These are phyloP conservation scores for Cottus gobio DNA, from an alignment of 2,113 vertebrate genomes.

Conservation along the genomic window DNA sequence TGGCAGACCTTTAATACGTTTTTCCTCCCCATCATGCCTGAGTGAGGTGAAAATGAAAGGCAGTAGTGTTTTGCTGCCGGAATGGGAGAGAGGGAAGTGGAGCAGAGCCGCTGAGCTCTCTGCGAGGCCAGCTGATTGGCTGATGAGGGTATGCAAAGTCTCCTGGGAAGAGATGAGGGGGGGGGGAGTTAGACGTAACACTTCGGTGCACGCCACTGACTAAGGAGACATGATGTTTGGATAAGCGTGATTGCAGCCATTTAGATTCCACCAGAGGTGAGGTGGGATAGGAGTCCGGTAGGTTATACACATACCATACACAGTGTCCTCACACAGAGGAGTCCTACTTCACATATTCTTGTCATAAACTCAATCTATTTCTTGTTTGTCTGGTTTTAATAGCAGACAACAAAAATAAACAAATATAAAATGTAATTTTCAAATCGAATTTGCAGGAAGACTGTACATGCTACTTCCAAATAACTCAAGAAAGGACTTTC, in stretches of 20 bases:
- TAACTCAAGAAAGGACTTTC: no score
- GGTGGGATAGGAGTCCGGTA: not conserved
- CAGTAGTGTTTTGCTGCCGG: conserved; percentile 45
- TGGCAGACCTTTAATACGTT: conserved; percentile 45
- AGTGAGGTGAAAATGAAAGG: conserved; percentile 62
- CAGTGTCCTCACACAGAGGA: not conserved
- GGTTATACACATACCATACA: not conserved
- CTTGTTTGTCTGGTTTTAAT: not conserved
- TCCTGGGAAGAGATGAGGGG: conserved; percentile 36
- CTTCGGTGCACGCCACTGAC: conserved; percentile 22
- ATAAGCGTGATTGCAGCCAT: conserved; percentile 55
- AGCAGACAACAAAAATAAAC: not conserved
- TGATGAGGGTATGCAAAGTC: conserved; percentile 33
- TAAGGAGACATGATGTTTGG: conserved; percentile 50
- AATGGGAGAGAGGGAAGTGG: conserved; percentile 36
- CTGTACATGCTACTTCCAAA: not conserved
- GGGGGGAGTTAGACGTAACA: conserved; percentile 25
- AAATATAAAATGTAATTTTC: not conserved
- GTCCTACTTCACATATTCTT: not conserved
- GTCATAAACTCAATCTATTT: not conserved
- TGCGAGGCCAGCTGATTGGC: conserved; percentile 24
- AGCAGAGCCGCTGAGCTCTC: conserved; percentile 27
- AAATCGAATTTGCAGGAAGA: not conserved
- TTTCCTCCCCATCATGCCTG: conserved; percentile 4
- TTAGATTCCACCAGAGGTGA: conserved; percentile 34